phyloP scores from a whole-genome alignment of 2,888 invertebrate genomes.

The Cabera pusaria region DNA sequence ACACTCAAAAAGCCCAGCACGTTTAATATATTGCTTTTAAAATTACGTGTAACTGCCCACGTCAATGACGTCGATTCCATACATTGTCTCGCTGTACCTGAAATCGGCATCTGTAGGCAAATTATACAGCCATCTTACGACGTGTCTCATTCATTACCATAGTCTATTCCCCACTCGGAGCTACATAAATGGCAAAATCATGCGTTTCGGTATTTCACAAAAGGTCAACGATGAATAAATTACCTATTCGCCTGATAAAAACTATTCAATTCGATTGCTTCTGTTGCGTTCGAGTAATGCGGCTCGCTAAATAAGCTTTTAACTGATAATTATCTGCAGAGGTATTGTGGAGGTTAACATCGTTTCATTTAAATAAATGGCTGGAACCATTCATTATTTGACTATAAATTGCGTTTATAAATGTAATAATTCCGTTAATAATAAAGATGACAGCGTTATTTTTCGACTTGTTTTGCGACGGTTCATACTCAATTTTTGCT shows the following conservation, averaged over 20 bases:
- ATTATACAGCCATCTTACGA: slow-evolving; percentile 8
- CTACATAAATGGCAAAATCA: slow-evolving; percentile 20
- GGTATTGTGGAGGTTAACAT: slow-evolving; percentile 7
- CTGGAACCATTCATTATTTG: slow-evolving; percentile 14
- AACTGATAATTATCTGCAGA: slow-evolving; percentile 19
- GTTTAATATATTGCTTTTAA: too few species aligned
- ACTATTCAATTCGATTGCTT: slow-evolving; percentile 30
- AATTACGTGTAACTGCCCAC: too few species aligned
- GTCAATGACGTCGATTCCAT: slow-evolving; percentile 2
- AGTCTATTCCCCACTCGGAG: slow-evolving; percentile 14
- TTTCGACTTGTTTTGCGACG: too few species aligned
- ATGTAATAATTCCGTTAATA: slow-evolving; percentile 22
- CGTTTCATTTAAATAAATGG: slow-evolving; percentile 20
- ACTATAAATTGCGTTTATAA: slow-evolving; percentile 14
- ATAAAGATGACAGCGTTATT: too few species aligned
- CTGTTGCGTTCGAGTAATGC: slow-evolving; percentile 16
- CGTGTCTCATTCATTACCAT: slow-evolving; percentile 15
- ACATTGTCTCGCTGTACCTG: not conserved
- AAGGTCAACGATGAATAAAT: slow-evolving; percentile 44
- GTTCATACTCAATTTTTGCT: too few species aligned
- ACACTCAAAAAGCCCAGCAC: too few species aligned
- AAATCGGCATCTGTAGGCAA: slow-evolving; percentile 9
- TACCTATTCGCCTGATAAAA: slow-evolving; percentile 34
- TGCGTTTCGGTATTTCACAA: slow-evolving; percentile 25
- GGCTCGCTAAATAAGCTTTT: slow-evolving; percentile 21